Evolutionary conservation across 2,888 invertebrate genomes (phyloP).

Genomic region (Ctenicera cuprea): DNA sequence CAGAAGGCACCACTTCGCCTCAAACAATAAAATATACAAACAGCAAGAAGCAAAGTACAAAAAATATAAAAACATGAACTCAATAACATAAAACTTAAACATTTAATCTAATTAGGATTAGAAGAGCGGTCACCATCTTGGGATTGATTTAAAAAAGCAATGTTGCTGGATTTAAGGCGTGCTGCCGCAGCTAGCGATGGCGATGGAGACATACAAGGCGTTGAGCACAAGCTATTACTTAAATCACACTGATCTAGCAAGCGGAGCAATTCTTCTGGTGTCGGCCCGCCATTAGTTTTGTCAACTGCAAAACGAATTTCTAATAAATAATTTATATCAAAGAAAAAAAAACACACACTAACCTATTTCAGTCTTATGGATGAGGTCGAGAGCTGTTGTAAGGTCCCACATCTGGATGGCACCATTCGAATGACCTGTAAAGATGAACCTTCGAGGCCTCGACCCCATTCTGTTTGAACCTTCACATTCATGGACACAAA

Average conservation of each 20-base stretch:
- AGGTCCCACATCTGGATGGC: slow-evolving; percentile 99
- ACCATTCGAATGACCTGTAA: slow-evolving; percentile 95
- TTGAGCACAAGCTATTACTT: slow-evolving; percentile 85
- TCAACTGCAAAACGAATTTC: slow-evolving; percentile 69
- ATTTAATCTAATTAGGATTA: slow-evolving; percentile 44
- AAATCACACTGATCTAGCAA: slow-evolving; percentile 96
- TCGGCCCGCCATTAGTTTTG: slow-evolving; percentile 90
- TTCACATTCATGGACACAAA: slow-evolving; percentile 98
- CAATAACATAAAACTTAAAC: slow-evolving; percentile 23
- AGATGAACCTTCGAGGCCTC: slow-evolving; percentile 89
- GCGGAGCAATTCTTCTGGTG: slow-evolving; percentile 91
- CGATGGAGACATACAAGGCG: slow-evolving; percentile 87
- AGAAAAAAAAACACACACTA: slow-evolving; percentile 15
- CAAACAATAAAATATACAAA: slow-evolving; percentile 8
- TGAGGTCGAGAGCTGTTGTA: slow-evolving; percentile 93
- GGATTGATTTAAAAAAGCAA: slow-evolving; percentile 78
- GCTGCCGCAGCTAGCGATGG: slow-evolving; percentile 76
- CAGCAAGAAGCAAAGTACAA: slow-evolving; percentile 19
- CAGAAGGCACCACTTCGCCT: slow-evolving; percentile 10
- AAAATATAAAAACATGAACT: slow-evolving; percentile 14
- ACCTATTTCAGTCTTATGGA: slow-evolving; percentile 75
- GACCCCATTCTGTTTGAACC: slow-evolving; percentile 95
- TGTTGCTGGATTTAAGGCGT: slow-evolving; percentile 77
- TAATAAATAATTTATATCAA: background rate
- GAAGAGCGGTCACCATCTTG: slow-evolving; percentile 61